phyloP scores from a whole-genome alignment of 1,140 invertebrate genomes.

The Neodiprion fabricii region DNA sequence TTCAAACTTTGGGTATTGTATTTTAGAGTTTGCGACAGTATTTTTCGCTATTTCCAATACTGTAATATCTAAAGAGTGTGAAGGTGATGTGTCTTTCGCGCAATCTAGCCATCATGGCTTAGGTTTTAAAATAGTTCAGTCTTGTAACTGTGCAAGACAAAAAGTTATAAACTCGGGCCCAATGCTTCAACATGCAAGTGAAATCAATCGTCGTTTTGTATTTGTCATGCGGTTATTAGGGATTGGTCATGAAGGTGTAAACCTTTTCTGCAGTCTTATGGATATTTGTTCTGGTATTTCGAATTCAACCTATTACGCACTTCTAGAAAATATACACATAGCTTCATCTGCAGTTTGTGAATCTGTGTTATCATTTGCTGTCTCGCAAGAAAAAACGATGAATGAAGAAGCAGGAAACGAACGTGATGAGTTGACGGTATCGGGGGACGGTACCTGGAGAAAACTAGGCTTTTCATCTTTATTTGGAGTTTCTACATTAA shows the following conservation, averaged over 20 bases:
- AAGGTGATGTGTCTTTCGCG: neutral
- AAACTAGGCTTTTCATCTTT: conserved; percentile 8
- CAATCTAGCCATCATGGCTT: neutral
- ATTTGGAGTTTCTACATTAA: conserved; percentile 13
- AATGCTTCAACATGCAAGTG: neutral
- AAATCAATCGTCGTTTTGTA: conserved; percentile 15
- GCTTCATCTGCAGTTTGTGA: neutral
- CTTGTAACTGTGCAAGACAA: neutral
- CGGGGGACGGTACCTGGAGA: conserved; percentile 23
- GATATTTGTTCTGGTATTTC: conserved; percentile 5
- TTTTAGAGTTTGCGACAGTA: neutral
- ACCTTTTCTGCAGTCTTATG: conserved; percentile 8
- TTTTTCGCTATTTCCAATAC: neutral
- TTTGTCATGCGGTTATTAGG: conserved; percentile 17
- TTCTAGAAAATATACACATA: neutral
- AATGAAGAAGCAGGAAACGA: neutral
- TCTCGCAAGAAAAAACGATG: neutral
- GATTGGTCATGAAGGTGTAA: conserved; percentile 5
- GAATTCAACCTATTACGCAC: neutral
- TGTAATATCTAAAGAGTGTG: neutral
- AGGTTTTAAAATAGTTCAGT: neutral
- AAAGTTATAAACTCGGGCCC: neutral
- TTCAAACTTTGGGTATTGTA: neutral
- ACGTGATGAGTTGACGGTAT: conserved; percentile 15
- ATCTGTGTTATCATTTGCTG: neutral